Percentiles rank a stretch among this genome's conserved stretches.
These are phyloP conservation scores for Geophilus truncorum DNA, from an alignment of 2,888 invertebrate species.

Conservation along the genomic window DNA sequence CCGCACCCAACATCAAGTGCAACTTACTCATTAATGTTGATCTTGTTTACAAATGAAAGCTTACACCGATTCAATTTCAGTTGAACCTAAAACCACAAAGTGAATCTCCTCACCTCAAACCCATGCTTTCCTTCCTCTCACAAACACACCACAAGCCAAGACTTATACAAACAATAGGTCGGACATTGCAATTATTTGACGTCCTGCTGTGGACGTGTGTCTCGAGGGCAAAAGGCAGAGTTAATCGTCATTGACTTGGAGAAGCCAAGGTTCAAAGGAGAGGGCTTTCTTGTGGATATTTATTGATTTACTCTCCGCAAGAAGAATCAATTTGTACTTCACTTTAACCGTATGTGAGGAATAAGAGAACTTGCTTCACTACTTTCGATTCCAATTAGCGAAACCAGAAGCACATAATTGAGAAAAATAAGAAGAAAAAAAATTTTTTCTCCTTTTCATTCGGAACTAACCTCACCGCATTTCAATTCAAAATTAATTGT, in stretches of 20 bases:
- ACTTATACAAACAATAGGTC: background rate
- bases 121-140: too few species aligned
- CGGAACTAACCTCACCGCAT: too few species aligned
- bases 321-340: slow-evolving; percentile 5
- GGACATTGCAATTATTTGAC: background rate
- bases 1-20: background rate
- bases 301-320: background rate
- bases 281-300: background rate
- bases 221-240: background rate
- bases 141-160: too few species aligned
- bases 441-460: too few species aligned
- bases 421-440: background rate
- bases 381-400: background rate
- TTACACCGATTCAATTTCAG: background rate
- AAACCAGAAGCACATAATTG: background rate
- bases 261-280: background rate
- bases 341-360: too few species aligned
- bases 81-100: background rate
- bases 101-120: background rate
- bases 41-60: background rate
- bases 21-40: background rate
- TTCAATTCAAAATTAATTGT: too few species aligned
- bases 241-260: background rate
- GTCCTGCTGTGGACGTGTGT: background rate
- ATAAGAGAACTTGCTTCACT: background rate